Evolutionary conservation across 2,113 vertebrate genomes (phyloP).

Genomic region (Chaetodon auriga): DNA sequence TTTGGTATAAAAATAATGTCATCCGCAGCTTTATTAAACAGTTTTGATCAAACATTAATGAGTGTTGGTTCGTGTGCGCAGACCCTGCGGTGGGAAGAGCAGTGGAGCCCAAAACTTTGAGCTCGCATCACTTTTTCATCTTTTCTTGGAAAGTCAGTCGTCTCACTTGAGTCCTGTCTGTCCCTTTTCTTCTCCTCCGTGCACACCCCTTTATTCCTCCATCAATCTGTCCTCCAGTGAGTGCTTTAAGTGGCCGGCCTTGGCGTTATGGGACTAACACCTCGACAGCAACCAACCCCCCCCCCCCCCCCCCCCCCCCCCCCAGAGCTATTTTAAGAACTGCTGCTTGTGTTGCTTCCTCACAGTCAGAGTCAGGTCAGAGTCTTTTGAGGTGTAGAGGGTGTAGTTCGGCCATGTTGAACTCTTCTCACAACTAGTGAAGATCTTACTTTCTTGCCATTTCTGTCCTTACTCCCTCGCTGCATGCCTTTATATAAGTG

Average conservation of each 20-base stretch:
- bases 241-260: constrained; percentile 22
- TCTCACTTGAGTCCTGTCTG: neutral
- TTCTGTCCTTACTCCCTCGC: neutral
- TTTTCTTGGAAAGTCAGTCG: constrained; percentile 18
- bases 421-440: neutral
- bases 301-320: neutral
- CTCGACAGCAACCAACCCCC: neutral
- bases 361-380: constrained; percentile 16
- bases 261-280: constrained; percentile 35
- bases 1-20: neutral
- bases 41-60: neutral
- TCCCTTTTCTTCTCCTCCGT: neutral
- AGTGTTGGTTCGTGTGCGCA: neutral
- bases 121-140: neutral
- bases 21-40: neutral
- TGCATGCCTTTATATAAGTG: neutral
- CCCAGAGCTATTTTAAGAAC: constrained; percentile 59
- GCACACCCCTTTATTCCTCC: constrained; percentile 1
- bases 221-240: neutral
- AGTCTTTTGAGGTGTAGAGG: constrained; percentile 10
- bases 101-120: neutral
- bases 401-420: neutral
- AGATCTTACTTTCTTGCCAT: neutral
- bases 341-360: constrained; percentile 30
- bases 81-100: neutral